Evolutionary conservation across 1,140 invertebrate species (phyloP).

Genomic region (Drosophila obscura): DNA sequence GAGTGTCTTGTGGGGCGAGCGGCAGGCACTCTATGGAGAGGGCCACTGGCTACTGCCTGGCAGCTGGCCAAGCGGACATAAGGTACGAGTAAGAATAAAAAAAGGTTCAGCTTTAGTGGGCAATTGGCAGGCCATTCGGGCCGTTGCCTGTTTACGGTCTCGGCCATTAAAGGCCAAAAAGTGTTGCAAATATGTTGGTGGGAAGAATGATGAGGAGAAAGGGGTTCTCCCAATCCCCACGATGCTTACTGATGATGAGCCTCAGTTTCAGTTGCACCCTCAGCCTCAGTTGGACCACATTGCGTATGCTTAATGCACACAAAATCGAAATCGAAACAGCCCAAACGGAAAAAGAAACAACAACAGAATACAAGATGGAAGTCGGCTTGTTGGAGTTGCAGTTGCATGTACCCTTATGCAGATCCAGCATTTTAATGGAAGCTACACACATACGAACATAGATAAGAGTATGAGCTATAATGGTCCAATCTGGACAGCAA

Average conservation of each 20-base stretch:
- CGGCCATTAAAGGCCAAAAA: constrained; percentile 40
- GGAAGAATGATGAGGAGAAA: no score
- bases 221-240: neutral
- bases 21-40: constrained; percentile 31
- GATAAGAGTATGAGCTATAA: no score
- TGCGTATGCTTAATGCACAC: constrained; percentile 77
- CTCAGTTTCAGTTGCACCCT: constrained; percentile 36
- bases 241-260: constrained; percentile 24
- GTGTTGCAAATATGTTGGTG: neutral
- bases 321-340: constrained; percentile 51
- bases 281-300: constrained; percentile 29
- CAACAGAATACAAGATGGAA: constrained; percentile 13
- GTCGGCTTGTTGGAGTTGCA: no score
- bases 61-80: constrained; percentile 21
- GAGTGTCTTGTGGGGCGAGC: constrained; percentile 44
- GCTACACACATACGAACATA: no score
- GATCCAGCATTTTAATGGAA: no score
- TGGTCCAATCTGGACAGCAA: no score
- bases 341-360: constrained; percentile 9
- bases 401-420: no score
- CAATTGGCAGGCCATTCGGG: constrained; percentile 53
- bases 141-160: constrained; percentile 50
- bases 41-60: constrained; percentile 6
- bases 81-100: constrained; percentile 45
- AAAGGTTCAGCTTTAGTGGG: constrained; percentile 45